Base-by-base conservation (phyloP, 2,888 invertebrate species). In the Trissonchulus sp. region DNA sequence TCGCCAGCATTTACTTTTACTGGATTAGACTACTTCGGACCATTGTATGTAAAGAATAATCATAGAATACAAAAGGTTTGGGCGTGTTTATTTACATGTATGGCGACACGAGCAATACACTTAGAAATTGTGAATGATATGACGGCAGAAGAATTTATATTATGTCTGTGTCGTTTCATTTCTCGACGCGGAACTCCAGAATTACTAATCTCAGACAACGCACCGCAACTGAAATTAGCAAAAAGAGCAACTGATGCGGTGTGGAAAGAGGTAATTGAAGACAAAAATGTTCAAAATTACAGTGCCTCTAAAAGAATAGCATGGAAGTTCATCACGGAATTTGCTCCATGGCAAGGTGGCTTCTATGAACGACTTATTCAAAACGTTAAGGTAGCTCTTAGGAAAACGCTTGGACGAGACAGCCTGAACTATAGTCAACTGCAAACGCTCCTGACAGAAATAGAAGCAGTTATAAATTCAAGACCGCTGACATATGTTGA, bases 321-420 rank as follows among this genome's bases (percentile, higher is more conserved):
- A n/a, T n/a, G n/a, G n/a, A n/a, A n/a, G n/a, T n/a, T n/a, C n/a
- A n/a, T n/a, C n/a, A n/a, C 84, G 2, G 85, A 84, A 1, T 78
- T 81, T 0, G 83, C 85, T 1, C 78, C 85, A 1, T 87, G 86
- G 85, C 84, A 84, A 85, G 85, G 86, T 72, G 86, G 86, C 60
- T 84, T 82, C 78, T 87, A 84, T 81, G 86, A 86, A 78, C 78
- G n/a, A n/a, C n/a, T n/a, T n/a, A n/a, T n/a, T n/a, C n/a, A n/a
- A n/a, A n/a, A n/a, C n/a, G n/a, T n/a, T 85, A 28, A n/a, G n/a
- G n/a, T n/a, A n/a, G n/a, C n/a, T n/a, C n/a, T n/a, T n/a, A n/a
- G n/a, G n/a, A n/a, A n/a, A n/a, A n/a, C n/a, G n/a, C n/a, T n/a
- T n/a, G n/a, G n/a, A n/a, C n/a, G n/a, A n/a, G n/a, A n/a, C n/a